Evolutionary conservation across 2,888 invertebrate species (phyloP).

Genomic region (Spisula subtruncata): DNA sequence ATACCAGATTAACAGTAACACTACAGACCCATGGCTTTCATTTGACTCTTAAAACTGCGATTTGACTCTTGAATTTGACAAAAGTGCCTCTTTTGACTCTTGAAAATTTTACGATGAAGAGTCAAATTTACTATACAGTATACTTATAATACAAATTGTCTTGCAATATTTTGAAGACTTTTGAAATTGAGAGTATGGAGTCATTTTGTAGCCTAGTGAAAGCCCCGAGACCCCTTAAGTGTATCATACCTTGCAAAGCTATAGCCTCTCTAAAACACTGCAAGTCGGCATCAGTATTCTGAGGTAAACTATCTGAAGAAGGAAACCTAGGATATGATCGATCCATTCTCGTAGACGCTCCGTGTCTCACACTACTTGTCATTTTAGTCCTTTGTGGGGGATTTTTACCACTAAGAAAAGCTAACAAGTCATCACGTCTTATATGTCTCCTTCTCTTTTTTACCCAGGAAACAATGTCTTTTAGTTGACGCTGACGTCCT

Average conservation of each 20-base stretch:
- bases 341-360: slow-evolving; percentile 71
- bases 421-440: slow-evolving; percentile 92
- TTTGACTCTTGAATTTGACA: too few relatives aligned
- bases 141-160: too few relatives aligned
- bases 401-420: slow-evolving; percentile 91
- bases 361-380: slow-evolving; percentile 70
- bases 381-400: slow-evolving; percentile 89
- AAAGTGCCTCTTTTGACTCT: too few relatives aligned
- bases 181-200: too few relatives aligned
- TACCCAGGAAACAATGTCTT: slow-evolving; percentile 93
- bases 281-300: slow-evolving; percentile 90
- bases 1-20: too few relatives aligned
- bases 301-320: slow-evolving; percentile 89
- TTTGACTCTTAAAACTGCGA: too few relatives aligned
- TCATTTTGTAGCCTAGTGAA: too few relatives aligned
- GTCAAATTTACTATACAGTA: too few relatives aligned
- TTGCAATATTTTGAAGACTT: too few relatives aligned
- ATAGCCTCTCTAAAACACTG: slow-evolving; percentile 93
- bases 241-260: slow-evolving; percentile 89
- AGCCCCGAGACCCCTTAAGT: too few relatives aligned
- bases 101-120: too few relatives aligned
- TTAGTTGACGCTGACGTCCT: slow-evolving; percentile 92
- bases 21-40: too few relatives aligned
- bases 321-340: slow-evolving; percentile 78
- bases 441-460: slow-evolving; percentile 92